phyloP scores from a whole-genome alignment of 1,140 invertebrate genomes.

The Megathymus violae region DNA sequence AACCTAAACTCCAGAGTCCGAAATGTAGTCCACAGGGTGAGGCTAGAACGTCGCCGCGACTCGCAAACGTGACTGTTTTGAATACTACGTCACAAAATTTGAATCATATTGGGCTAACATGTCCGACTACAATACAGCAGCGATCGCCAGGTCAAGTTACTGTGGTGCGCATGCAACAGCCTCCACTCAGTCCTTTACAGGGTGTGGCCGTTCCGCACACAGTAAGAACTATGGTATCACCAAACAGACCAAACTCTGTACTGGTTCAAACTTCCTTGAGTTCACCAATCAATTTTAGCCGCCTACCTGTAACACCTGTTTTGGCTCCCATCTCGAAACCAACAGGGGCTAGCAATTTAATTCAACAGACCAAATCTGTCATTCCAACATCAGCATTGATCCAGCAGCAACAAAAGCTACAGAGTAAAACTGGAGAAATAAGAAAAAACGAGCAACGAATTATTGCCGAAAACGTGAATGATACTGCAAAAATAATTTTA shows the following conservation, averaged over 20 bases:
- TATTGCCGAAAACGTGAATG: conserved; percentile 54
- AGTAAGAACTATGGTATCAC: conserved; percentile 76
- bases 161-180: conserved; percentile 81
- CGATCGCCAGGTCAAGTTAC: conserved; percentile 78
- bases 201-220: conserved; percentile 69
- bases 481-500: conserved; percentile 76
- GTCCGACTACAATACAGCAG: conserved; percentile 67
- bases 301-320: conserved; percentile 84
- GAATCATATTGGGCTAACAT: conserved; percentile 58
- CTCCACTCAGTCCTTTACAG: conserved; percentile 79
- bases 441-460: conserved; percentile 64
- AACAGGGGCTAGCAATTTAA: conserved; percentile 77
- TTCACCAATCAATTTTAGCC: conserved; percentile 72
- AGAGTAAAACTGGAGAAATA: conserved; percentile 53
- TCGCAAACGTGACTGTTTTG: conserved; percentile 75
- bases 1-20: conserved; percentile 73
- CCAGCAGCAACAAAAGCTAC: conserved; percentile 61
- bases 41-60: conserved; percentile 63
- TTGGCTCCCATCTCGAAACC: conserved; percentile 84
- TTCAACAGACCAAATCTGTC: conserved; percentile 77
- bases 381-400: conserved; percentile 53
- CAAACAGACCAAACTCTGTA: conserved; percentile 75
- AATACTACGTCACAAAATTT: conserved; percentile 68
- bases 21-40: conserved; percentile 69
- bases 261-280: conserved; percentile 73